phyloP scores from a whole-genome alignment of 2,797 vertebrate species.

The Poeciliopsis presidionis region DNA sequence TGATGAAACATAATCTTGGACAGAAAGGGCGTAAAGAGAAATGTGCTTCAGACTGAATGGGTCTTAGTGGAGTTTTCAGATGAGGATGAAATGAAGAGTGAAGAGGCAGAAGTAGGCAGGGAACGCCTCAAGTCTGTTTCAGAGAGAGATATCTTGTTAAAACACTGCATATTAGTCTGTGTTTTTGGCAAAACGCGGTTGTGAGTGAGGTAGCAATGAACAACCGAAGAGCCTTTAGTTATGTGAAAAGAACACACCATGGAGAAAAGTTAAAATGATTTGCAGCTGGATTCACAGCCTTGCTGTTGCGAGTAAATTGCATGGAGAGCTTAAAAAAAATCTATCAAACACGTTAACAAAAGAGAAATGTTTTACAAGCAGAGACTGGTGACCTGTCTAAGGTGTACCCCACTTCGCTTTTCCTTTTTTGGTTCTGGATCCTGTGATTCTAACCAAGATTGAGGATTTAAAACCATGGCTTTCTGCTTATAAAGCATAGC shows the following conservation, averaged over 20 bases:
- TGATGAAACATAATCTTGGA: background rate
- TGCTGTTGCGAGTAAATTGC: background rate
- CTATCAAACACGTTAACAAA: background rate
- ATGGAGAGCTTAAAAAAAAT: background rate
- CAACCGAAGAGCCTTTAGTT: background rate
- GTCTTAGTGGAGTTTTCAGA: background rate
- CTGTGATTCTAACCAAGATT: background rate
- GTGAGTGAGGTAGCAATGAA: background rate
- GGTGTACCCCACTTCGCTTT: background rate
- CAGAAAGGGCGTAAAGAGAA: background rate
- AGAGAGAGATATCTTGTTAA: background rate
- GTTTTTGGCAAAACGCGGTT: slow-evolving; percentile 5
- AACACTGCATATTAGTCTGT: background rate
- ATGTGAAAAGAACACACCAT: background rate
- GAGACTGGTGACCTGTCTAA: background rate
- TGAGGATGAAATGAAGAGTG: background rate
- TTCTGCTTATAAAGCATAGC: background rate
- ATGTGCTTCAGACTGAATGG: background rate
- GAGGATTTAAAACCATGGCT: background rate
- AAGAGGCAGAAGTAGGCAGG: background rate
- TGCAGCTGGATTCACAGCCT: background rate
- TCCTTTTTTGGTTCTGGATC: background rate
- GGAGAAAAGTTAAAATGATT: slow-evolving; percentile 1
- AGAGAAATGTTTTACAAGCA: background rate
- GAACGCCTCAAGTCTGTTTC: background rate